phyloP scores from a whole-genome alignment of 2,888 invertebrate species.

The Amiota mariae region DNA sequence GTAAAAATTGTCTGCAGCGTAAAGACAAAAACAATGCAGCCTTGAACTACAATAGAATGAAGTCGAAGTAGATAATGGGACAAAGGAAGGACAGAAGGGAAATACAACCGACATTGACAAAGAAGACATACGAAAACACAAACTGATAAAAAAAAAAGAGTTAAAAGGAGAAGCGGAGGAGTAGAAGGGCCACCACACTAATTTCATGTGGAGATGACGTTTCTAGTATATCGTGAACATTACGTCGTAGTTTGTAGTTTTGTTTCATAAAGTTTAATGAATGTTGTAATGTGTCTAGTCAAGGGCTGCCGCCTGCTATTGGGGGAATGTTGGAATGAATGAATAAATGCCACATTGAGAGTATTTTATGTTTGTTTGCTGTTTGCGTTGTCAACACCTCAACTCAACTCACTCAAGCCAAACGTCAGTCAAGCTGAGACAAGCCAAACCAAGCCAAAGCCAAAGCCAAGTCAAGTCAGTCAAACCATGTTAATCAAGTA shows the following conservation, averaged over 20 bases:
- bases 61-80: not conserved
- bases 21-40: conserved; percentile 7
- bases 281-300: conserved; percentile 59
- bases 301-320: conserved; percentile 10
- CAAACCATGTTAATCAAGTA: conserved; percentile 49
- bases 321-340: conserved; percentile 1
- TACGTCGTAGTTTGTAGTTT: too few relatives aligned
- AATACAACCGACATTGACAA: not conserved
- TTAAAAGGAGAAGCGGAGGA: conserved; percentile 32
- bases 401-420: too few relatives aligned
- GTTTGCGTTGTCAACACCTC: too few relatives aligned
- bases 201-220: too few relatives aligned
- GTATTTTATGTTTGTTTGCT: conserved; percentile 13
- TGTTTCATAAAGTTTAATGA: conserved; percentile 59
- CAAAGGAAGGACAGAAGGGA: not conserved
- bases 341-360: conserved; percentile 22
- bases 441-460: too few relatives aligned
- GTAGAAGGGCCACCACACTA: conserved; percentile 31
- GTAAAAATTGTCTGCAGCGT: not conserved
- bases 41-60: conserved; percentile 23
- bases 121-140: not conserved
- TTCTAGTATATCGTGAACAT: too few relatives aligned
- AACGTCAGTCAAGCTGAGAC: too few relatives aligned
- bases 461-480: not conserved
- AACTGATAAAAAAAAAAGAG: conserved; percentile 11